Percentiles rank a stretch among this genome's conserved stretches.
Conservation (phyloP, 2,888 invertebrate genomes). For the Parnassius mnemosyne region DNA sequence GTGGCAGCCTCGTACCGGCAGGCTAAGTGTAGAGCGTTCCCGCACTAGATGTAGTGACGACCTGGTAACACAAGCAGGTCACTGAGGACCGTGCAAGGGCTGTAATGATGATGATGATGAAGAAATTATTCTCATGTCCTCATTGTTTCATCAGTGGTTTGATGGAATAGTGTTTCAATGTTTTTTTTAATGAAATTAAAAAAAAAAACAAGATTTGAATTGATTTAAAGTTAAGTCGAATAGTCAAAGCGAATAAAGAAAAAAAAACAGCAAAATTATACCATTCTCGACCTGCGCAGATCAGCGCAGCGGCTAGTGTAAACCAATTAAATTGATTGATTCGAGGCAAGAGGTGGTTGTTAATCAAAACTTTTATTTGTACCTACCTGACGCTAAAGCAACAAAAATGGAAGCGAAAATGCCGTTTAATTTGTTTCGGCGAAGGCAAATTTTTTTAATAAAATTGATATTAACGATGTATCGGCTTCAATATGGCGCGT, state of each 20-base stretch:
- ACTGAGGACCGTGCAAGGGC: no score
- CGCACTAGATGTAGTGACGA: no score
- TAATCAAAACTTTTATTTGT: conserved; percentile 54
- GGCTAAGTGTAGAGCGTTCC: no score
- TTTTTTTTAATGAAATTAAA: no score
- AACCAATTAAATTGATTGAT: conserved; percentile 62
- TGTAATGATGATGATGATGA: no score
- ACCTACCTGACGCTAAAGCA: conserved; percentile 40
- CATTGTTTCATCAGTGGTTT: no score
- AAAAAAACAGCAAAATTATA: conserved; percentile 6
- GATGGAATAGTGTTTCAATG: no score
- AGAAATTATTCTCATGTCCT: no score
- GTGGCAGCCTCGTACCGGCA: no score
- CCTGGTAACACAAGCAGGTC: no score
- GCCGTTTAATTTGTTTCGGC: conserved; percentile 48
- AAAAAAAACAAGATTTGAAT: no score
- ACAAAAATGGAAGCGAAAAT: conserved; percentile 46
- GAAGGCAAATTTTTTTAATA: conserved; percentile 45
- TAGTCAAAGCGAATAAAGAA: not conserved
- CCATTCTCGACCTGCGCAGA: conserved; percentile 6
- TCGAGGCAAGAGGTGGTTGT: conserved; percentile 44
- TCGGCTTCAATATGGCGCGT: conserved; percentile 26
- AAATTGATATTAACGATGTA: conserved; percentile 40
- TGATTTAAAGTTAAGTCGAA: not conserved
- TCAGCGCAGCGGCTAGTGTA: conserved; percentile 31